Conservation (phyloP, 1,140 invertebrate species). For the Drosophila nikananu region DNA sequence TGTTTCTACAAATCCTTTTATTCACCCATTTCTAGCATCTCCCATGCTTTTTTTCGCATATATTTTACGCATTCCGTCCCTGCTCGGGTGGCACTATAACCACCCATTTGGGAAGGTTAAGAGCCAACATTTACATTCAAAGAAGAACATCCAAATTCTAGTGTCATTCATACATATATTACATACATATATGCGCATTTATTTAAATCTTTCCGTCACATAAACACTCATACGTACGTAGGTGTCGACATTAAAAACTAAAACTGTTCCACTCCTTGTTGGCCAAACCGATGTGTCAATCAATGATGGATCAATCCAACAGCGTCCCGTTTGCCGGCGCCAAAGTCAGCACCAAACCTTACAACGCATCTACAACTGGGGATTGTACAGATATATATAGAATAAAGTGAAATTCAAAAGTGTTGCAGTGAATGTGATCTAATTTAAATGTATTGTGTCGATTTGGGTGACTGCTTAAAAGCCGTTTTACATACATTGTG, state of each 20-base stretch:
- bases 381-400: conserved; percentile 18
- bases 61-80: too few species aligned
- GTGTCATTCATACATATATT: conserved; percentile 69
- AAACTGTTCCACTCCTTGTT: conserved; percentile 39
- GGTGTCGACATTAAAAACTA: conserved; percentile 42
- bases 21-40: too few species aligned
- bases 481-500: conserved; percentile 85
- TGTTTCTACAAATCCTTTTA: too few species aligned
- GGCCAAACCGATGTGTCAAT: conserved; percentile 12
- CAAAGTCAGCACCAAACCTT: conserved; percentile 45
- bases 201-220: conserved; percentile 69
- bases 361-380: conserved; percentile 65
- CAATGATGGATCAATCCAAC: conserved; percentile 7
- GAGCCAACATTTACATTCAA: background rate
- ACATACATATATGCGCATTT: conserved; percentile 81
- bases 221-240: conserved; percentile 56
- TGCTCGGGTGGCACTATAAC: background rate
- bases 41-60: too few species aligned
- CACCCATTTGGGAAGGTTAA: background rate
- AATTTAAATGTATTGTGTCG: background rate
- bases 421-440: background rate
- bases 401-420: background rate
- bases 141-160: background rate
- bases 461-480: background rate
- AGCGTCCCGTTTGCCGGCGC: conserved; percentile 7